Conservation (phyloP, 2,797 vertebrate genomes). For the Amphiprion clarkii region DNA sequence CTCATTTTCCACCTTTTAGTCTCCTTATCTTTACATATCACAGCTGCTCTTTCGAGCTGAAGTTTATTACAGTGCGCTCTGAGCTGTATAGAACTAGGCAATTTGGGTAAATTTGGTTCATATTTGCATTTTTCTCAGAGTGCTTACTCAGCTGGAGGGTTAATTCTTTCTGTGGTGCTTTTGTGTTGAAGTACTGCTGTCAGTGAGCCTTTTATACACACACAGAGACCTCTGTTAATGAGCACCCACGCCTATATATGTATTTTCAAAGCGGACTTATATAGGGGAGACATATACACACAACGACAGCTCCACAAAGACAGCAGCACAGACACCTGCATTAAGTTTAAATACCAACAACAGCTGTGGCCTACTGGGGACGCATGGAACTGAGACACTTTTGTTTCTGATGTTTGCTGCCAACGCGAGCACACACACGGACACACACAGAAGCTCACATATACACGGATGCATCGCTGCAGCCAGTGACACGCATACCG, state of each 20-base stretch:
- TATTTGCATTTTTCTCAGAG: not conserved
- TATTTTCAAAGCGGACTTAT: constrained; percentile 36
- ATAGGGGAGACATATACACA: constrained; percentile 20
- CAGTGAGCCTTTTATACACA: constrained; percentile 2
- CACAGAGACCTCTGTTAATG: constrained; percentile 3
- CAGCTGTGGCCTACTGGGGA: constrained; percentile 74
- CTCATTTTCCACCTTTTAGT: too few relatives aligned
- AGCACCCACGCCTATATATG: not conserved
- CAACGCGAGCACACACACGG: constrained; percentile 52
- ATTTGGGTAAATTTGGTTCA: not conserved
- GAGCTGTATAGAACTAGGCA: not conserved
- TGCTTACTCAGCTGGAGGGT: constrained; percentile 1
- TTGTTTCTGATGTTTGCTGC: constrained; percentile 83
- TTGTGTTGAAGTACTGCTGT: constrained; percentile 13
- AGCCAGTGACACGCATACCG: constrained; percentile 49
- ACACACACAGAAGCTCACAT: constrained; percentile 41
- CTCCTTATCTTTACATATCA: not conserved
- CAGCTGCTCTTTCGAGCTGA: not conserved
- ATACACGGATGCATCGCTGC: constrained; percentile 25
- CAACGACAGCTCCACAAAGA: constrained; percentile 69
- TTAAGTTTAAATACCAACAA: constrained; percentile 70
- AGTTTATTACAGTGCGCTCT: not conserved
- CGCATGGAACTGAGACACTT: constrained; percentile 72
- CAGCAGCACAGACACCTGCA: constrained; percentile 67
- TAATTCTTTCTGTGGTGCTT: constrained; percentile 2